phyloP scores from a whole-genome alignment of 2,797 vertebrate species.

The Nasua narica region DNA sequence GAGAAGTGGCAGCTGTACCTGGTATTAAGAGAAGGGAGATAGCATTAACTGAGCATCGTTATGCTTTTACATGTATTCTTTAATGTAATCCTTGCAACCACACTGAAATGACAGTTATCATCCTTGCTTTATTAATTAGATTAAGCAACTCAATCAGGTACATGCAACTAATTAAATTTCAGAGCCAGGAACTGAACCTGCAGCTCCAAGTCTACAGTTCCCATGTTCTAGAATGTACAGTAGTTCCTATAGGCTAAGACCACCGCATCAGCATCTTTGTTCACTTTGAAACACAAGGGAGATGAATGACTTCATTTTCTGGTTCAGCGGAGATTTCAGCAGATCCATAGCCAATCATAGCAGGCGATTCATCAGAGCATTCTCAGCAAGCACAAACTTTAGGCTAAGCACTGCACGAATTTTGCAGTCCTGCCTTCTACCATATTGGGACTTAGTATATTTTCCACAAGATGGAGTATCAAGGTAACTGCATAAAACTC shows the following conservation, averaged over 20 bases:
- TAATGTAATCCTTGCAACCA: neutral
- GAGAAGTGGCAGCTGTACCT: neutral
- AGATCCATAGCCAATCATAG: neutral
- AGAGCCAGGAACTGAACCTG: neutral
- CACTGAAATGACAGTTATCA: neutral
- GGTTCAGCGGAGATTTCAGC: neutral
- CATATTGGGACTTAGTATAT: neutral
- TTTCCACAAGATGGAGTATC: constrained; percentile 50
- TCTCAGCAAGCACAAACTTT: neutral
- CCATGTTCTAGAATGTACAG: no score
- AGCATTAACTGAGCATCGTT: neutral
- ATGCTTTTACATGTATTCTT: neutral
- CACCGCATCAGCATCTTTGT: neutral
- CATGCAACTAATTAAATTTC: neutral
- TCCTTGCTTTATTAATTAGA: neutral
- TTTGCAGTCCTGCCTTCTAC: neutral
- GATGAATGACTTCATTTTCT: neutral
- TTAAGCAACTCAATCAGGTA: neutral
- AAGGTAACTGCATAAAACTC: constrained; percentile 62
- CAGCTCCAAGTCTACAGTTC: neutral
- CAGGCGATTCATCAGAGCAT: neutral
- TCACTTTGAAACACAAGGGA: neutral
- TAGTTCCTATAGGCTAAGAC: neutral
- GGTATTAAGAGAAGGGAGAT: neutral
- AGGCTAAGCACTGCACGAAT: neutral